These are phyloP conservation scores for Steinernema scapterisci DNA, from an alignment of 2,888 invertebrate genomes.

Conservation along the genomic window DNA sequence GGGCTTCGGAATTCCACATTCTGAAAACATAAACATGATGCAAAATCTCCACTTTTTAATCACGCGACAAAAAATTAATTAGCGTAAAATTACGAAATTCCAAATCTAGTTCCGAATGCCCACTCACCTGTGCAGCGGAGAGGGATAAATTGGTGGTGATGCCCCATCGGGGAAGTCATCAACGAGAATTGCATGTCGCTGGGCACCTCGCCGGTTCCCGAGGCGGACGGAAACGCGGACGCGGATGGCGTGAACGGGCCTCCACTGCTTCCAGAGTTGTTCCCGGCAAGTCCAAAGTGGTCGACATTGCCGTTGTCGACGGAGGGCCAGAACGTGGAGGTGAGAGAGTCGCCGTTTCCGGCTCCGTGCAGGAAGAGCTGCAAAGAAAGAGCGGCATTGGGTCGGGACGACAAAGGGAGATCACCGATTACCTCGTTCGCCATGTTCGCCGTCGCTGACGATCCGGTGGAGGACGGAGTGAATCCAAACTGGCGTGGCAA, in stretches of 20 bases:
- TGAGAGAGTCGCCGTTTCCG: constrained; percentile 8
- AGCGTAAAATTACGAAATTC: too few species aligned
- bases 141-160: constrained; percentile 42
- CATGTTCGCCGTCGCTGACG: not conserved
- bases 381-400: not conserved
- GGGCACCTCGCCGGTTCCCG: not conserved
- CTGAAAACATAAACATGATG: too few species aligned
- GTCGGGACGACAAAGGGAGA: not conserved
- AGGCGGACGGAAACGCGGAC: not conserved
- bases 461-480: not conserved
- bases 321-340: constrained; percentile 16
- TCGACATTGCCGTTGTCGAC: constrained; percentile 5
- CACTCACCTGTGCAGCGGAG: constrained; percentile 62
- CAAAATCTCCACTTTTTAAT: too few species aligned
- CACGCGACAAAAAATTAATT: too few species aligned
- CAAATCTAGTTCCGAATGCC: too few species aligned
- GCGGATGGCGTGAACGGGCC: constrained; percentile 19
- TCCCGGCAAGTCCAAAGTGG: not conserved
- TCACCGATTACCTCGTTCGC: constrained; percentile 7
- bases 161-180: constrained; percentile 21
- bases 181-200: not conserved
- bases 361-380: not conserved
- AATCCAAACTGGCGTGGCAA: constrained; percentile 28
- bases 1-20: constrained; percentile 59
- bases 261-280: not conserved